A percentile compares a stretch with the other conserved stretches of the same genome.
phyloP scores from a whole-genome alignment of 2,113 vertebrate species.

The Carassius carassius region DNA sequence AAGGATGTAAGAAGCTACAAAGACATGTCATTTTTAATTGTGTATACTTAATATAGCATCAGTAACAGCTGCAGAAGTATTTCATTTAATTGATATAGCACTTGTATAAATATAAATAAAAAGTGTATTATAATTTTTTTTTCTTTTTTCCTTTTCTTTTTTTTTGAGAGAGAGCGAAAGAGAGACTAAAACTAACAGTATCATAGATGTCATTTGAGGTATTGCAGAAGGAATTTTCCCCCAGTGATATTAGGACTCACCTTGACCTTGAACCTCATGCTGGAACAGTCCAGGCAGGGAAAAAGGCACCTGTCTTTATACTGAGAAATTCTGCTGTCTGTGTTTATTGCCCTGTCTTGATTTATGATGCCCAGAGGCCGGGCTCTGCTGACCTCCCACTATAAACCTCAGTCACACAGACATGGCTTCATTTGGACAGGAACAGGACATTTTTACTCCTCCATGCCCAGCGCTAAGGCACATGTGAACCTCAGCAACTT shows the following conservation, averaged over 20 bases:
- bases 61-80: background rate
- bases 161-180: background rate
- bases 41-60: background rate
- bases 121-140: background rate
- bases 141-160: too few species aligned
- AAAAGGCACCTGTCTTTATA: constrained; percentile 41
- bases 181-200: background rate
- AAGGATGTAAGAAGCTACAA: background rate
- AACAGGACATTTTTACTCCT: constrained; percentile 34
- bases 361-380: constrained; percentile 51
- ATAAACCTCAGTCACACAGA: constrained; percentile 61
- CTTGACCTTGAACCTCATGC: constrained; percentile 52
- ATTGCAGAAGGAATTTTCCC: background rate
- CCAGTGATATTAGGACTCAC: constrained; percentile 36
- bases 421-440: constrained; percentile 44
- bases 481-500: constrained; percentile 12
- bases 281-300: constrained; percentile 6
- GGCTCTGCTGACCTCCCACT: constrained; percentile 48
- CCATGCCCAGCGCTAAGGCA: constrained; percentile 5
- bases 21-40: background rate
- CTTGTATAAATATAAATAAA: too few species aligned
- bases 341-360: constrained; percentile 57
- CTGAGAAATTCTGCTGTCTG: constrained; percentile 45
- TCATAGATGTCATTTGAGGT: constrained; percentile 5
- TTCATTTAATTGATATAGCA: too few species aligned